Evolutionary conservation across 2,113 vertebrate genomes (phyloP).

Genomic region (Dicaeum eximium): DNA sequence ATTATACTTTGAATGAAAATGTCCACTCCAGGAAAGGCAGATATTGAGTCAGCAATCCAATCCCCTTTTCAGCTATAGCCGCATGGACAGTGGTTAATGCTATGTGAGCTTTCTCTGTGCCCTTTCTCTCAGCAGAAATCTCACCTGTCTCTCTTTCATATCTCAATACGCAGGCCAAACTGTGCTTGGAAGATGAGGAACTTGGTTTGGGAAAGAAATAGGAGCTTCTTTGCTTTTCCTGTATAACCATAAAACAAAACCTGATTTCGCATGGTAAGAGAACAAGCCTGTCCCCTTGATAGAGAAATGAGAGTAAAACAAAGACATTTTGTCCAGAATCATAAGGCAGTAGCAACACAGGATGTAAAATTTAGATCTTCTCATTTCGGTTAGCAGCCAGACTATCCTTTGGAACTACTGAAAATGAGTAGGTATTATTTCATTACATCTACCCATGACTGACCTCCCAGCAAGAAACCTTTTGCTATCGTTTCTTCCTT

Average conservation of each 20-base stretch:
- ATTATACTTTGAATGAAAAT: background rate
- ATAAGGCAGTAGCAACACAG: background rate
- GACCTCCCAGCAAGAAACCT: background rate
- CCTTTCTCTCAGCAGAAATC: background rate
- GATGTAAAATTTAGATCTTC: background rate
- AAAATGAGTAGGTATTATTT: background rate
- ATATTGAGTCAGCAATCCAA: background rate
- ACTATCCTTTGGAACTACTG: background rate
- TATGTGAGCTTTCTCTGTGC: background rate
- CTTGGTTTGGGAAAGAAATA: background rate
- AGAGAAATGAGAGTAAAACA: background rate
- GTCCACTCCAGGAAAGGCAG: background rate
- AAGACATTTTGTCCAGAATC: background rate
- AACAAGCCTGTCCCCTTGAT: background rate
- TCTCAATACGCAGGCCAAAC: rapidly evolving
- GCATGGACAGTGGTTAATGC: background rate
- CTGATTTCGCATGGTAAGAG: rapidly evolving
- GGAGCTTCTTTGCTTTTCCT: background rate
- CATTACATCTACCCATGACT: background rate
- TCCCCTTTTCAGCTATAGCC: background rate
- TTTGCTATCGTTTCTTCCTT: background rate
- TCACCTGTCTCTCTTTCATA: background rate
- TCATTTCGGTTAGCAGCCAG: background rate
- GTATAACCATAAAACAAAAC: background rate
- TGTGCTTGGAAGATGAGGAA: background rate